These are phyloP conservation scores for Pelagia noctiluca DNA, from an alignment of 30 jellyfish, hydroid and myxozoan genomes.

Conservation along the genomic window DNA sequence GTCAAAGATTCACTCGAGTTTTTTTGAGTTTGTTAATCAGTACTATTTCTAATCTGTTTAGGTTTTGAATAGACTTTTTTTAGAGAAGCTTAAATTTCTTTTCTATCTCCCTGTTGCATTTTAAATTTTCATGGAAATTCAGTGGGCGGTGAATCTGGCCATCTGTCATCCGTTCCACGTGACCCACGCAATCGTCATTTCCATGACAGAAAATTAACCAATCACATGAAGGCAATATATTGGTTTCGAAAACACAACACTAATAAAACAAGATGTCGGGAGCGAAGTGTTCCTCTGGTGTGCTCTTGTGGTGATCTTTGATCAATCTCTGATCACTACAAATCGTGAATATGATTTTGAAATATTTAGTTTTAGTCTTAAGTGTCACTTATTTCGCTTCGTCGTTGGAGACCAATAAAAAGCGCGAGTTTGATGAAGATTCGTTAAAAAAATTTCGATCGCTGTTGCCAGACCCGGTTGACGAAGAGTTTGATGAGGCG, in stretches of 20 bases:
- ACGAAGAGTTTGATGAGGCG: slow-evolving; percentile 89
- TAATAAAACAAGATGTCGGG: neutral
- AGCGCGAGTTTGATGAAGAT: slow-evolving; percentile 54
- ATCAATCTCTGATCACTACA: no score
- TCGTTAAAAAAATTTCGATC: slow-evolving; percentile 73
- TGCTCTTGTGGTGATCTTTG: neutral
- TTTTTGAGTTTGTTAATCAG: no score
- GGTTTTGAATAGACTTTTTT: no score
- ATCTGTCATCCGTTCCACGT: slow-evolving; percentile 3
- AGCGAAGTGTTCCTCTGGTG: neutral
- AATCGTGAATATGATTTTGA: no score
- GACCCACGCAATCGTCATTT: neutral
- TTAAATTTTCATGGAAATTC: no score
- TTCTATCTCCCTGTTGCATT: no score
- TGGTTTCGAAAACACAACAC: neutral
- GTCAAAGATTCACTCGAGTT: no score
- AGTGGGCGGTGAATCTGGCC: no score
- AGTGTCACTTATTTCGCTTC: neutral
- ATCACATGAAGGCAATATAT: neutral
- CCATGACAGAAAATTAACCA: neutral
- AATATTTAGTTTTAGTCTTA: neutral
- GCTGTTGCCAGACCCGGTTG: slow-evolving; percentile 76
- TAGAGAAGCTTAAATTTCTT: no score
- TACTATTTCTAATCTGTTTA: no score
- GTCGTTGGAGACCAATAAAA: neutral